Conservation (phyloP, 2,113 vertebrate genomes). For the Lepidothrix coronata region DNA sequence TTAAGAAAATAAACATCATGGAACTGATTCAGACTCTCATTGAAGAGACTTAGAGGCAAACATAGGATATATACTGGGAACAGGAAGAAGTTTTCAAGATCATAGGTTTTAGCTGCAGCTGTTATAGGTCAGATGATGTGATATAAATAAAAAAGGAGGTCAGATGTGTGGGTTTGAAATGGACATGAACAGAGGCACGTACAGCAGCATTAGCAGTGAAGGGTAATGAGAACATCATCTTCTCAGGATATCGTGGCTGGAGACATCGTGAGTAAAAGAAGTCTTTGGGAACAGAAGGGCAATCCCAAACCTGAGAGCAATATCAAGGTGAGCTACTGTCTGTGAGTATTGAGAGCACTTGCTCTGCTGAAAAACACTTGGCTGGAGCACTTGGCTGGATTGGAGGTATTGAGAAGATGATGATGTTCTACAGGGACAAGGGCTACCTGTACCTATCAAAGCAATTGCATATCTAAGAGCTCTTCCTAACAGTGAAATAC, state of each 20-base stretch:
- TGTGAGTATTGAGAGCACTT: neutral
- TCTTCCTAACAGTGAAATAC: neutral
- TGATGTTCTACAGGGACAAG: neutral
- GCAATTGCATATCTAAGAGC: neutral
- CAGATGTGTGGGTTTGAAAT: neutral
- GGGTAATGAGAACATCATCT: neutral
- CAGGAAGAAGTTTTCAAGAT: neutral
- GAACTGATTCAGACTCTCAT: neutral
- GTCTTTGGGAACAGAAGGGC: constrained; percentile 89
- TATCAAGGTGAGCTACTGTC: constrained; percentile 49
- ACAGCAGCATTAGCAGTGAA: neutral
- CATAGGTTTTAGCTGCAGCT: neutral
- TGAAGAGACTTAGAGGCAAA: neutral
- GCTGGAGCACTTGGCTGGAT: neutral
- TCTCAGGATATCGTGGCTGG: constrained; percentile 87
- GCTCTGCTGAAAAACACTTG: neutral
- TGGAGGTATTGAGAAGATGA: neutral
- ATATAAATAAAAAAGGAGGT: neutral
- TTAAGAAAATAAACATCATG: constrained; percentile 9
- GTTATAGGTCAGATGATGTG: neutral
- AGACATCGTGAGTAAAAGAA: constrained; percentile 89
- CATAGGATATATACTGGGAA: neutral
- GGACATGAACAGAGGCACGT: neutral
- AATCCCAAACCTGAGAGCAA: constrained; percentile 52
- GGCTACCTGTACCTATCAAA: neutral